phyloP scores from a whole-genome alignment of 2,797 vertebrate genomes.

The Rhabdophis nuchalis region DNA sequence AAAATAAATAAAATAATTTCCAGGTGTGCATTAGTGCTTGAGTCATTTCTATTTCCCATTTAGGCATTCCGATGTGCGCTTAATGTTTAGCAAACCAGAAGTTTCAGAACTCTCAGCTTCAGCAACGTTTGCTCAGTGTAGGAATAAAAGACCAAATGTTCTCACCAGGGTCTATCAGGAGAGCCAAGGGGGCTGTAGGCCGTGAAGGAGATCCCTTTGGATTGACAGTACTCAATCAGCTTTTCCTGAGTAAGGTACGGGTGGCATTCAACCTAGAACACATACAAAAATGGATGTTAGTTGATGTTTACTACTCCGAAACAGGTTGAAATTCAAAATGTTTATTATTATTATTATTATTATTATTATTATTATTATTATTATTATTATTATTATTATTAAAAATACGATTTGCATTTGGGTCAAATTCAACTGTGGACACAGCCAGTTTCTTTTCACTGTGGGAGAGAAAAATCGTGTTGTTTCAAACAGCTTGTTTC shows the following conservation, averaged over 20 bases:
- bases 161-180: conserved; percentile 86
- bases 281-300: neutral
- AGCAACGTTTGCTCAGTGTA: neutral
- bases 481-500: neutral
- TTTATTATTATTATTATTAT: too few species aligned
- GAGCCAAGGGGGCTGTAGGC: conserved; percentile 89
- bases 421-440: too few species aligned
- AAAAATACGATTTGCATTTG: neutral
- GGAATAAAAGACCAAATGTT: accelerated
- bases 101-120: neutral
- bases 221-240: conserved; percentile 82
- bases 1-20: neutral
- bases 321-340: neutral
- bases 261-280: conserved; percentile 83
- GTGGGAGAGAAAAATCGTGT: neutral
- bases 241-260: conserved; percentile 88
- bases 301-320: neutral
- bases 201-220: conserved; percentile 84
- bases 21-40: neutral
- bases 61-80: too few species aligned
- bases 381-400: too few species aligned
- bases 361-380: too few species aligned
- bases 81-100: neutral
- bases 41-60: neutral
- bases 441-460: neutral